Evolutionary conservation across 2,888 invertebrate species (phyloP).

Genomic region (Spisula subtruncata): DNA sequence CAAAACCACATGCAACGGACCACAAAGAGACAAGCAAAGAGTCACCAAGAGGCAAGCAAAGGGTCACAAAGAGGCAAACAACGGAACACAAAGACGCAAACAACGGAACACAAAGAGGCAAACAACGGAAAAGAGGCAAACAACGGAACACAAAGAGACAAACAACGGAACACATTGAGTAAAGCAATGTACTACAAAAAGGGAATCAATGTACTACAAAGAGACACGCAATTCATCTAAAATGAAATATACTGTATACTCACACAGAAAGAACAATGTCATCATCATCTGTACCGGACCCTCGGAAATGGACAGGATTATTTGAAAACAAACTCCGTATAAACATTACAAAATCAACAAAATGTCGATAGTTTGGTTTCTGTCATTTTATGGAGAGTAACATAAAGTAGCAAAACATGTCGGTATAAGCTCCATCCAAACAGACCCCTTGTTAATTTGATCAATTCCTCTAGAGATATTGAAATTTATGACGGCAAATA

Average conservation of each 20-base stretch:
- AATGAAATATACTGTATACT: no score
- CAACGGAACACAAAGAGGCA: no score
- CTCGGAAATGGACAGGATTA: neutral
- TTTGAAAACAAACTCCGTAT: neutral
- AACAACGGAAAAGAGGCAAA: no score
- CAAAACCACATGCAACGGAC: no score
- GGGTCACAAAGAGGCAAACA: no score
- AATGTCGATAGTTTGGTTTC: neutral
- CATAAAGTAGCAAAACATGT: neutral
- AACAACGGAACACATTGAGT: no score
- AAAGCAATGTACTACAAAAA: no score
- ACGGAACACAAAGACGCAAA: no score
- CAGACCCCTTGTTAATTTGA: slow-evolving; percentile 24
- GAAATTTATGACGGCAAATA: slow-evolving; percentile 51
- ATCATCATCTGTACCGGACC: neutral
- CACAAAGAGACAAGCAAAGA: no score
- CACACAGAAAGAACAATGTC: no score
- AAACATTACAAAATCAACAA: neutral
- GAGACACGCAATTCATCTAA: neutral
- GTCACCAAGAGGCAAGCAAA: no score
- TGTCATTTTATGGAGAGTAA: neutral
- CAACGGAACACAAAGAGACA: no score
- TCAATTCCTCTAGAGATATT: slow-evolving; percentile 30
- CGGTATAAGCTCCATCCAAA: neutral
- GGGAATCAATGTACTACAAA: neutral